Conservation (phyloP, 2,113 vertebrate genomes). For the Eurystomus gularis region DNA sequence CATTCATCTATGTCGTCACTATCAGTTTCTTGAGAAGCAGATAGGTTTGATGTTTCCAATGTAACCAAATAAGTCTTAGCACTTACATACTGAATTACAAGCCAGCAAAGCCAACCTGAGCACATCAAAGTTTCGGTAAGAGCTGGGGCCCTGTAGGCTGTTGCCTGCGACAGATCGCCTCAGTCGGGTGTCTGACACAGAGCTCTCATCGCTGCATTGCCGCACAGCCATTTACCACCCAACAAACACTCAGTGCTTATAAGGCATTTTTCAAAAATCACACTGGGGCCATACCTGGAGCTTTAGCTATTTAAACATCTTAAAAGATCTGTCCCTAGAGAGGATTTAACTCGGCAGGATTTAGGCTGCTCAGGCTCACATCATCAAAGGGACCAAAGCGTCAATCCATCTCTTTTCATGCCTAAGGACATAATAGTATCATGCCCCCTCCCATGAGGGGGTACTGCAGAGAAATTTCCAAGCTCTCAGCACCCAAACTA, state of each 20-base stretch:
- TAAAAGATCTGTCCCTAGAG: slow-evolving; percentile 49
- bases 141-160: not conserved
- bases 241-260: slow-evolving; percentile 8
- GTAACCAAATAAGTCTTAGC: not conserved
- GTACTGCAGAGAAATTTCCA: slow-evolving; percentile 59
- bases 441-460: slow-evolving; percentile 24
- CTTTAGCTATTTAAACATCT: slow-evolving; percentile 52
- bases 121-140: not conserved
- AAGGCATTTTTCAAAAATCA: slow-evolving; percentile 44
- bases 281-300: slow-evolving; percentile 8
- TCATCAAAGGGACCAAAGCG: slow-evolving; percentile 33
- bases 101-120: not conserved
- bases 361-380: slow-evolving; percentile 8
- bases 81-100: not conserved
- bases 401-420: slow-evolving; percentile 51
- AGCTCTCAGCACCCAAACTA: slow-evolving; percentile 63
- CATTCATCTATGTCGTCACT: not conserved
- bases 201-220: not conserved
- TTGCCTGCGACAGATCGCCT: not conserved
- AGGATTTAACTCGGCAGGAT: slow-evolving; percentile 41
- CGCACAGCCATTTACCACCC: not conserved
- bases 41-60: not conserved
- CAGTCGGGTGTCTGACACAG: accelerated
- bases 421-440: slow-evolving; percentile 47
- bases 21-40: not conserved